Conservation (phyloP, 2,113 vertebrate genomes). For the Corvus hawaiiensis region DNA sequence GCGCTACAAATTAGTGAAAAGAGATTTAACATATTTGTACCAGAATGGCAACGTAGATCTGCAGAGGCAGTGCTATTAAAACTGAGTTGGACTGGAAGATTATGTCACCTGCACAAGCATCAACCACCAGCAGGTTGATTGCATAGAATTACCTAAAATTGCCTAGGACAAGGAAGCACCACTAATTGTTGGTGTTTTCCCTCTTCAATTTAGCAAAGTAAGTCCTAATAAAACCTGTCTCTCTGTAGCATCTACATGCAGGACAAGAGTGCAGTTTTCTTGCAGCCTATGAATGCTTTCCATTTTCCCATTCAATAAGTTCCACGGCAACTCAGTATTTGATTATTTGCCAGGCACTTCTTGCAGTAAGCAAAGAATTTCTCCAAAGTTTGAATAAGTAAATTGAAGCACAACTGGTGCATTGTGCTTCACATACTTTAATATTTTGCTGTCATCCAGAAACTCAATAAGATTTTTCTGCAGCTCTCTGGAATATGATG, state of each 20-base stretch:
- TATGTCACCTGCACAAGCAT: neutral
- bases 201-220: neutral
- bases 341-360: neutral
- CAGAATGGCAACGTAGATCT: neutral
- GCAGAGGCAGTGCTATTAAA: neutral
- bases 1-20: neutral
- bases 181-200: rapidly evolving
- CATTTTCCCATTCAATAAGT: neutral
- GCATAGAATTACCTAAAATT: neutral
- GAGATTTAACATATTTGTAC: neutral
- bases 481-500: neutral
- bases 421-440: neutral
- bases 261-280: neutral
- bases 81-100: neutral
- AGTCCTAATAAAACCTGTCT: neutral
- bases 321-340: neutral
- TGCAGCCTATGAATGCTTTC: neutral
- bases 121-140: rapidly evolving
- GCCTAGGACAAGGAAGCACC: neutral
- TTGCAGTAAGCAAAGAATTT: neutral
- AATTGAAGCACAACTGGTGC: neutral
- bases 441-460: neutral
- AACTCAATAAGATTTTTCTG: neutral
- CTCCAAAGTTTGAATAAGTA: neutral
- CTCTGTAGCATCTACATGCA: neutral